Evolutionary conservation across 2,113 vertebrate species (phyloP).

Genomic region (Talpa occidentalis): DNA sequence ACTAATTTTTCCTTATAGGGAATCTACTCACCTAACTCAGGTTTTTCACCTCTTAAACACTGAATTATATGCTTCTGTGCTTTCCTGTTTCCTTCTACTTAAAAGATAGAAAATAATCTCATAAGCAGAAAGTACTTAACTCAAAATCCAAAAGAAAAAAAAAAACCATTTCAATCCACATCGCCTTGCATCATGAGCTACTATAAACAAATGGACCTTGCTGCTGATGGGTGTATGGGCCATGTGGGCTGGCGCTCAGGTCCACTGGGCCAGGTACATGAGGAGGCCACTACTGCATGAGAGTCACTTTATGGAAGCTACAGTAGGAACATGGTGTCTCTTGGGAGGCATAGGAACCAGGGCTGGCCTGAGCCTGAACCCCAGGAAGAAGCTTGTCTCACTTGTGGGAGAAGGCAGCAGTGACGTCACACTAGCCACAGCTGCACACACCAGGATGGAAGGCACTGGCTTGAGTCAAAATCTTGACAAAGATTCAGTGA

Average conservation of each 20-base stretch:
- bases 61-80: neutral
- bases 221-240: neutral
- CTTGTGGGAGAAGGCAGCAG: neutral
- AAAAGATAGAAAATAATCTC: neutral
- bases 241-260: neutral
- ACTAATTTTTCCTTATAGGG: neutral
- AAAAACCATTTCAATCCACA: neutral
- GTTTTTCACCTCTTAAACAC: neutral
- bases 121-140: neutral
- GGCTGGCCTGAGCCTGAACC: neutral
- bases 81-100: neutral
- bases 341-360: neutral
- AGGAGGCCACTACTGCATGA: neutral
- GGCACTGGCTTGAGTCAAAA: neutral
- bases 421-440: neutral
- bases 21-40: neutral
- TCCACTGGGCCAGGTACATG: neutral
- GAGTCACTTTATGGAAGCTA: neutral
- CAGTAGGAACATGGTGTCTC: fast-evolving
- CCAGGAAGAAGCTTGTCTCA: neutral
- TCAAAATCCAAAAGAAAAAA: neutral
- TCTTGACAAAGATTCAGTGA: neutral
- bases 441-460: neutral
- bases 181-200: neutral
- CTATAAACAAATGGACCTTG: neutral